Conservation (phyloP, 2,113 vertebrate genomes). For the Cheirogaleus medius region DNA sequence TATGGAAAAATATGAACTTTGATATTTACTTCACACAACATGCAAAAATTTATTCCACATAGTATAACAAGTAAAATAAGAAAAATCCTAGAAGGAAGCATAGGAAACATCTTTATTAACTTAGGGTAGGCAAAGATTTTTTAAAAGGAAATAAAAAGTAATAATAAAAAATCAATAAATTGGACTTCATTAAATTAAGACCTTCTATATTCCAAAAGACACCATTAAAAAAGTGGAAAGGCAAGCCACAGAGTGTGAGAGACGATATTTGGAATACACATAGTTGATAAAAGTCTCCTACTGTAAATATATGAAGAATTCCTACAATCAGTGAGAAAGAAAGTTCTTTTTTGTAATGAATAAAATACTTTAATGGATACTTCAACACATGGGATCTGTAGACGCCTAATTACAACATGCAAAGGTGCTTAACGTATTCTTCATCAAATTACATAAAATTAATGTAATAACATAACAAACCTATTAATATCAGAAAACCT, state of each 20-base stretch:
- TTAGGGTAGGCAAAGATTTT: too few relatives aligned
- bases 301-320: background rate
- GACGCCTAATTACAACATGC: background rate
- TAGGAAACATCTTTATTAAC: too few relatives aligned
- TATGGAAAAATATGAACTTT: too few relatives aligned
- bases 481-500: background rate
- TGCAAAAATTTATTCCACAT: too few relatives aligned
- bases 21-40: too few relatives aligned
- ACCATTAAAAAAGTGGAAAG: background rate
- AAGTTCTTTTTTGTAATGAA: background rate
- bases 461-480: background rate
- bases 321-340: background rate
- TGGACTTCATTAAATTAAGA: too few relatives aligned
- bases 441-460: background rate
- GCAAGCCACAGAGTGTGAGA: background rate
- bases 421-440: background rate
- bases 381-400: background rate
- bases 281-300: background rate
- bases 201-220: too few relatives aligned
- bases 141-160: too few relatives aligned
- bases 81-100: too few relatives aligned
- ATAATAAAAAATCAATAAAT: too few relatives aligned
- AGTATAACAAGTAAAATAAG: too few relatives aligned
- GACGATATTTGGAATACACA: background rate
- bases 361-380: background rate